Conservation (phyloP, 2,888 invertebrate species). For the Synanthedon andrenaeformis region DNA sequence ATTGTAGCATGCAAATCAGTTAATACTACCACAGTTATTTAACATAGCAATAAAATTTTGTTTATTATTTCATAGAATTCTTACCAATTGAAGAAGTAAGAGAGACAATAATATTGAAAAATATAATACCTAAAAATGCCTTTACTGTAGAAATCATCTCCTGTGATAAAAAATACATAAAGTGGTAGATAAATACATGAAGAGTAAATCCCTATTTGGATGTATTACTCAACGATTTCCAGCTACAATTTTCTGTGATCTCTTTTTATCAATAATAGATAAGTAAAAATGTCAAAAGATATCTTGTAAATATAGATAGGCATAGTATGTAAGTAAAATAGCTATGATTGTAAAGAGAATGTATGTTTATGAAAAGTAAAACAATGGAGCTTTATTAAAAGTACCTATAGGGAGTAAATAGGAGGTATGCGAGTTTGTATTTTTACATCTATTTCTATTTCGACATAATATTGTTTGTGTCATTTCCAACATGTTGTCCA, state of each 20-base stretch:
- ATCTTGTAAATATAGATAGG: constrained; percentile 57
- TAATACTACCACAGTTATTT: constrained; percentile 36
- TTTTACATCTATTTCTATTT: constrained; percentile 64
- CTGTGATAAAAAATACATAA: constrained; percentile 59
- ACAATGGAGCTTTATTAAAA: constrained; percentile 69
- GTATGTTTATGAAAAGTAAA: constrained; percentile 66
- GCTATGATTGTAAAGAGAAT: constrained; percentile 63
- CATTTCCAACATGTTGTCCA: constrained; percentile 53
- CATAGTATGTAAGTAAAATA: constrained; percentile 23
- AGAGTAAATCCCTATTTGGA: background rate
- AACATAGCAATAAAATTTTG: too few species aligned
- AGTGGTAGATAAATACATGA: constrained; percentile 13
- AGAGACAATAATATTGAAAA: constrained; percentile 51
- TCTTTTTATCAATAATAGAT: constrained; percentile 57
- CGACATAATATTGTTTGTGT: constrained; percentile 29
- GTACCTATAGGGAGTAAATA: constrained; percentile 56
- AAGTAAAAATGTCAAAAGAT: constrained; percentile 53
- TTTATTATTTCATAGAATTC: too few species aligned
- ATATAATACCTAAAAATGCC: constrained; percentile 33
- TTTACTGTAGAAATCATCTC: constrained; percentile 49
- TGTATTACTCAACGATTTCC: constrained; percentile 61
- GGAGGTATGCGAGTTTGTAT: constrained; percentile 63
- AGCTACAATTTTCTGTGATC: constrained; percentile 73
- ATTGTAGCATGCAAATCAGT: constrained; percentile 54
- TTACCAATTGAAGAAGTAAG: constrained; percentile 3